Percentiles rank a stretch among this genome's conserved stretches.
phyloP scores from a whole-genome alignment of 2,797 vertebrate genomes.

The Danio tinwini region DNA sequence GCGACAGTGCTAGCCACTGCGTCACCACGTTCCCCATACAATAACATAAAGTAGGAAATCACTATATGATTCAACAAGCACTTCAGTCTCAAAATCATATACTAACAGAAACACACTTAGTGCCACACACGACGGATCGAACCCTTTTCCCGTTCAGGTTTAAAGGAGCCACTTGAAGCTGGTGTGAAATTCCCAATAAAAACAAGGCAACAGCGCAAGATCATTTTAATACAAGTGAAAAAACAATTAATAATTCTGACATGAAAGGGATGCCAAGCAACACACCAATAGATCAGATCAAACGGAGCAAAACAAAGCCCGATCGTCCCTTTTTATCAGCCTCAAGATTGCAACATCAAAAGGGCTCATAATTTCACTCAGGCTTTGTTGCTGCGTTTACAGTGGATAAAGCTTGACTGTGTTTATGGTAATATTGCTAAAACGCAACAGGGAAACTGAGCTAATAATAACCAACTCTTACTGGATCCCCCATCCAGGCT shows the following conservation, averaged over 20 bases:
- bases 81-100: background rate
- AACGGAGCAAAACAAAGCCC: conserved; percentile 37
- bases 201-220: conserved; percentile 1
- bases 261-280: conserved; percentile 41
- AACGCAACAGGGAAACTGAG: conserved; percentile 10
- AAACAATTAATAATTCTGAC: conserved; percentile 42
- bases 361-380: conserved; percentile 31
- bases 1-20: no score
- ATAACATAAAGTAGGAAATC: no score
- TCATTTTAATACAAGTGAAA: conserved; percentile 27
- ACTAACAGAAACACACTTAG: background rate
- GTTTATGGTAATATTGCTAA: conserved; percentile 47
- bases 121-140: background rate
- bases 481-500: conserved; percentile 46
- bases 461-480: conserved; percentile 57
- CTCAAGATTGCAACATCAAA: conserved; percentile 46
- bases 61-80: background rate
- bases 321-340: conserved; percentile 10
- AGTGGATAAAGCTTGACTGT: conserved; percentile 9
- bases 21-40: no score
- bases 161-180: background rate
- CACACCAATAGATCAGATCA: conserved; percentile 47
- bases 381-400: conserved; percentile 35
- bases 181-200: background rate
- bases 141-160: background rate